Base-by-base conservation (phyloP, 2,113 vertebrate species). In the Xenopus laevis region DNA sequence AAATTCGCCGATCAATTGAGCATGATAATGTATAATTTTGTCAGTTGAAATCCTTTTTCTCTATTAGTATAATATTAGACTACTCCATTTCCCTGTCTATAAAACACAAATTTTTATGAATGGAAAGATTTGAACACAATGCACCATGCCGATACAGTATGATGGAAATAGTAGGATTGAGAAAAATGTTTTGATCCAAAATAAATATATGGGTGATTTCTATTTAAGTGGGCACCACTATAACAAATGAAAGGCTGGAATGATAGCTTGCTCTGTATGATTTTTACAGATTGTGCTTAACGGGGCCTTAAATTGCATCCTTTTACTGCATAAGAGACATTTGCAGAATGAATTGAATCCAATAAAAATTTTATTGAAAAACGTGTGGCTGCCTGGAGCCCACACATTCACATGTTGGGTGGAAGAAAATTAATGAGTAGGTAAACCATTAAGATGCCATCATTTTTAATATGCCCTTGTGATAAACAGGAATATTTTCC, bases 251-350 rank as follows among this genome's bases (percentile, higher is more conserved):
- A 18, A 75, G 82, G 72, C 66, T 77, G 50, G 76, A 62, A 70
- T 77, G 77, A 78, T 72, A 80, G 67, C 79, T 81, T 80, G 79
- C 80, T 84, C 82, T 63, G 66, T 79, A 23, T 45, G 45, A 27
- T 72, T 84, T 81, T 77, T 81, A 52, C 81, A 82, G 82, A 80
- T 80, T 74, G 79, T 81, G 84, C 79, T 84, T 82, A 82, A 86
- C 84, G 79, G 84, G 85, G 83, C 87, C 85, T 86, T 86, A 86
- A 86, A 88, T 86, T 86, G 84, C 83, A 81, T 86, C 83, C 80
- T 78, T 86, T 88, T 85, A 79, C 84, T 82, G 84, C 81, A 78
- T 79, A 81, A 85, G 67, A 85, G 82, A 81, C 44, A 18, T 81
- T 83, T 83, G 70, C 80, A 74, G 81, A 84, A 87, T 79, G 80